Percentiles rank a stretch among this genome's conserved stretches.
phyloP scores from a whole-genome alignment of 2,888 invertebrate species.

The Rhogogaster chlorosoma region DNA sequence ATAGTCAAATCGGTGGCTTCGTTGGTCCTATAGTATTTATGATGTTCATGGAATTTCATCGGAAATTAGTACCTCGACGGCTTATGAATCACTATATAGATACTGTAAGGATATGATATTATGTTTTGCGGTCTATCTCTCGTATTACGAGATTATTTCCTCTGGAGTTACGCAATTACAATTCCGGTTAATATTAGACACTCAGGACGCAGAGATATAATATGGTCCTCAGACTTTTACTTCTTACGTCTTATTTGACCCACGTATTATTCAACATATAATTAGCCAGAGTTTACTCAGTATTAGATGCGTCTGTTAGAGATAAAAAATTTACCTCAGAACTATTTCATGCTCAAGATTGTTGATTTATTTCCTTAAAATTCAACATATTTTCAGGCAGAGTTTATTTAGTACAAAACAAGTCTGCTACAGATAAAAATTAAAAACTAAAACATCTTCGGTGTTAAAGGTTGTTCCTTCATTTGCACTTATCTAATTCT shows the following conservation, averaged over 20 bases:
- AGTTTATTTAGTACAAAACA: neutral
- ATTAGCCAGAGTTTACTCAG: neutral
- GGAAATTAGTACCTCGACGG: neutral
- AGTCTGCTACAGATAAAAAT: neutral
- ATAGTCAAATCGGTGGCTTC: neutral
- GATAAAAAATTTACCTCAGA: neutral
- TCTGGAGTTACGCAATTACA: neutral
- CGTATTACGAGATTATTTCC: neutral
- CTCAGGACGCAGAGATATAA: neutral
- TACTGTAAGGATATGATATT: neutral
- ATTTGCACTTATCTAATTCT: constrained; percentile 16
- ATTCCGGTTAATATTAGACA: neutral
- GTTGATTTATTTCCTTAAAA: neutral
- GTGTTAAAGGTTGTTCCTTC: neutral
- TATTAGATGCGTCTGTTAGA: neutral
- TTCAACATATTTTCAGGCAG: neutral
- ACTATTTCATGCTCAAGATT: neutral
- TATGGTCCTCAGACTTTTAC: neutral
- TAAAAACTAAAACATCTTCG: neutral
- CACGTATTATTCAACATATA: neutral
- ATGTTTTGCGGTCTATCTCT: neutral
- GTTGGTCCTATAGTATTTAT: neutral
- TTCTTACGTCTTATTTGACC: neutral
- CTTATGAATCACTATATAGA: constrained; percentile 7
- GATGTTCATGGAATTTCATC: neutral